These are phyloP conservation scores for Tauraco erythrolophus DNA, from an alignment of 2,113 vertebrate species.

Conservation along the genomic window DNA sequence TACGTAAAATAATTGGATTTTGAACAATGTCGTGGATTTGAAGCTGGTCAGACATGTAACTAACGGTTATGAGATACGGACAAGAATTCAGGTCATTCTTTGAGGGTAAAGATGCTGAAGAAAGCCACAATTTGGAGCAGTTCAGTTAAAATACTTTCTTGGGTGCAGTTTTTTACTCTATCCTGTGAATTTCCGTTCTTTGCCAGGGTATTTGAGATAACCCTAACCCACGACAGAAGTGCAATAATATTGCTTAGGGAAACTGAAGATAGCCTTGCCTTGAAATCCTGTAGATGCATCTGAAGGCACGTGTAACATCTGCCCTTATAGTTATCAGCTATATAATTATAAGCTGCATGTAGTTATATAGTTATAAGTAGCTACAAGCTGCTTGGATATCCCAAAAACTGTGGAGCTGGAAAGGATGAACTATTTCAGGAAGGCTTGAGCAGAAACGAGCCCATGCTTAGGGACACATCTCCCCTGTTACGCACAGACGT, in stretches of 20 bases:
- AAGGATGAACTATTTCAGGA: background rate
- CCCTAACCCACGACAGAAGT: too few relatives aligned
- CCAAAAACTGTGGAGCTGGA: background rate
- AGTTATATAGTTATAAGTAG: background rate
- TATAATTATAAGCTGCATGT: background rate
- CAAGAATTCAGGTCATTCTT: background rate
- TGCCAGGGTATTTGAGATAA: background rate
- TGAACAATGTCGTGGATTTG: background rate
- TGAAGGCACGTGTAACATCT: fast-evolving
- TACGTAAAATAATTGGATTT: background rate
- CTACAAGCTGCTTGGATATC: background rate
- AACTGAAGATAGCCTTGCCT: background rate
- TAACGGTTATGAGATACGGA: background rate
- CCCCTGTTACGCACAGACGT: fast-evolving
- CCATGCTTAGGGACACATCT: fast-evolving
- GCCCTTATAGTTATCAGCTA: background rate
- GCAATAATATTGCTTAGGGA: too few relatives aligned
- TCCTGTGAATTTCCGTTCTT: background rate
- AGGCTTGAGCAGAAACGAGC: background rate
- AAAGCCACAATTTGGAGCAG: background rate
- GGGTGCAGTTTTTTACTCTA: background rate
- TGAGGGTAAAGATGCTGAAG: background rate
- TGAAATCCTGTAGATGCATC: background rate
- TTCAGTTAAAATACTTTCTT: background rate
- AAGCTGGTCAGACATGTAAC: background rate